Conservation (phyloP, 2,113 vertebrate genomes). For the Pteronura brasiliensis region DNA sequence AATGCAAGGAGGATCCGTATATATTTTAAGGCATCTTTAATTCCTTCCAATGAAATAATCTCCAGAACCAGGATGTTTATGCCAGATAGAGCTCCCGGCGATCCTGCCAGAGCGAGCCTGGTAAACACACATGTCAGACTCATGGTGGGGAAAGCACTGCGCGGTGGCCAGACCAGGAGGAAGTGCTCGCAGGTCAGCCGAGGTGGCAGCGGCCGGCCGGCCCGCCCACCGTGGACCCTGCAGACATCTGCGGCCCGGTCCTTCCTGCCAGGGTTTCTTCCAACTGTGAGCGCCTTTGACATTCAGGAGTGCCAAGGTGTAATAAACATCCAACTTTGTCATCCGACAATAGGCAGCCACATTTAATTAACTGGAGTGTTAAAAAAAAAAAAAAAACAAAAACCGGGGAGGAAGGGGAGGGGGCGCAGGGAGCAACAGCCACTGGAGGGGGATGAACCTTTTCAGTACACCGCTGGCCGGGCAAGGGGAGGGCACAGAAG, state of each 20-base stretch:
- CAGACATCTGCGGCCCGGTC: background rate
- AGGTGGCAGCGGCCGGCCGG: background rate
- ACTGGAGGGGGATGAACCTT: constrained; percentile 24
- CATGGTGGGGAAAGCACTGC: background rate
- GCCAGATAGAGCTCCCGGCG: constrained; percentile 1
- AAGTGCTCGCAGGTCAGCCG: background rate
- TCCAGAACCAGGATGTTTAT: constrained; percentile 59
- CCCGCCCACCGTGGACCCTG: background rate
- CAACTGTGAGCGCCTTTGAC: constrained; percentile 17
- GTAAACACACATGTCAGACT: background rate
- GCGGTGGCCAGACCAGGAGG: background rate
- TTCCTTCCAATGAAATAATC: constrained; percentile 48
- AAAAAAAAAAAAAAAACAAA: background rate
- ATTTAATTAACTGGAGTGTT: constrained; percentile 76
- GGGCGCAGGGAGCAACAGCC: background rate
- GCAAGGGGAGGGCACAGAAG: background rate
- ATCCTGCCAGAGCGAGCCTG: background rate
- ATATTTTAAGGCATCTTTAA: background rate
- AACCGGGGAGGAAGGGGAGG: background rate
- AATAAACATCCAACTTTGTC: constrained; percentile 64
- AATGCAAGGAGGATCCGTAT: background rate
- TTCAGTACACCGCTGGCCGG: background rate
- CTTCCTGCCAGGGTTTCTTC: constrained; percentile 18
- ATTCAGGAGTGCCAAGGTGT: constrained; percentile 55
- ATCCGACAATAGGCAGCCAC: constrained; percentile 62